Conservation (phyloP, 1,140 invertebrate genomes). For the Drosophila ambigua region DNA sequence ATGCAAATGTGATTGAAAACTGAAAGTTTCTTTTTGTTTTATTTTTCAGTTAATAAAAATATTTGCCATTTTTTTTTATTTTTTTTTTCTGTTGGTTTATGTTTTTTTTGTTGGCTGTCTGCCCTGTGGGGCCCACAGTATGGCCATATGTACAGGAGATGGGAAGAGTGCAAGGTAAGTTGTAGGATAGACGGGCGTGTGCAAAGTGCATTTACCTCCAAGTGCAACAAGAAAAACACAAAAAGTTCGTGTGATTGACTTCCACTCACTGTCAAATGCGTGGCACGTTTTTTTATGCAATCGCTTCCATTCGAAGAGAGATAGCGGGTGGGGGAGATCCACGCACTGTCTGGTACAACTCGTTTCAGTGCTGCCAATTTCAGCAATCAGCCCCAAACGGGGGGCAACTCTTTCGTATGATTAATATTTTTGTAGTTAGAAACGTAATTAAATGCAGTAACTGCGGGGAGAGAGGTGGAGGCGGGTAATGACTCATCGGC, state of each 20-base stretch:
- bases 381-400: conserved; percentile 19
- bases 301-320: conserved; percentile 20
- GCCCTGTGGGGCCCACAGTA: too few species aligned
- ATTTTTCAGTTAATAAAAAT: too few species aligned
- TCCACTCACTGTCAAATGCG: conserved; percentile 51
- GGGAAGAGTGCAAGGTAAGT: neutral
- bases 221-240: conserved; percentile 55
- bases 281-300: conserved; percentile 76
- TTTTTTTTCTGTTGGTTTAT: conserved; percentile 16
- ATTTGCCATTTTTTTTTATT: conserved; percentile 6
- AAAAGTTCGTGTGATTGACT: conserved; percentile 44
- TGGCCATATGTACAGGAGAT: neutral
- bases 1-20: conserved; percentile 67
- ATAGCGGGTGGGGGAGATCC: conserved; percentile 15
- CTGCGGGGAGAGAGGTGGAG: neutral
- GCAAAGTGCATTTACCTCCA: conserved; percentile 75
- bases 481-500: conserved; percentile 25
- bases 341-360: conserved; percentile 46
- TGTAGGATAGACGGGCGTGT: conserved; percentile 8
- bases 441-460: conserved; percentile 42
- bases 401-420: conserved; percentile 50
- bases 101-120: conserved; percentile 38
- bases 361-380: conserved; percentile 52
- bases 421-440: conserved; percentile 40
- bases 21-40: conserved; percentile 47